Conservation (phyloP, 2,888 invertebrate species). For the Copidosoma aretas region DNA sequence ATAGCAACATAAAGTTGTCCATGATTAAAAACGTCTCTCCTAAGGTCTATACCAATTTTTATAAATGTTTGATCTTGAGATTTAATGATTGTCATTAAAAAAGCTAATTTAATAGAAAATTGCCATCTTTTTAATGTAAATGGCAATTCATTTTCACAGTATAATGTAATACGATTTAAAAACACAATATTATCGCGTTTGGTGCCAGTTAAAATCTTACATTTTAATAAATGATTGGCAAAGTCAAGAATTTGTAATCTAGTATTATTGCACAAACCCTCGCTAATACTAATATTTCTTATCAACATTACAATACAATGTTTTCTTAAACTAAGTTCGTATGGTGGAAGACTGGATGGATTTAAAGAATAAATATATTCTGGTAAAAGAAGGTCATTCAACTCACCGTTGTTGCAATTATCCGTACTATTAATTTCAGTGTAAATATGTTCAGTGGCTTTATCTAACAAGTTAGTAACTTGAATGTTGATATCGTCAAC, state of each 20-base stretch:
- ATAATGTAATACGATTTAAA: conserved; percentile 31
- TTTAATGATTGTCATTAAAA: conserved; percentile 26
- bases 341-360: conserved; percentile 21
- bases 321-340: conserved; percentile 28
- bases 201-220: conserved; percentile 33
- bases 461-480: no score
- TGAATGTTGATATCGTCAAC: no score
- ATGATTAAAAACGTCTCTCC: conserved; percentile 23
- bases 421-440: conserved; percentile 17
- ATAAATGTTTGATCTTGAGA: conserved; percentile 35
- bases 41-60: conserved; percentile 27
- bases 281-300: conserved; percentile 25
- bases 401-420: conserved; percentile 17
- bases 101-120: conserved; percentile 13
- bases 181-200: conserved; percentile 27
- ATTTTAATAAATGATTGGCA: conserved; percentile 20
- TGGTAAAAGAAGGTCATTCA: conserved; percentile 18
- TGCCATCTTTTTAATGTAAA: conserved; percentile 8
- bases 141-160: conserved; percentile 21
- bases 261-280: conserved; percentile 35
- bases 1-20: conserved; percentile 42
- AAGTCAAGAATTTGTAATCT: conserved; percentile 27
- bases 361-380: conserved; percentile 28
- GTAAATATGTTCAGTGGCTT: no score
- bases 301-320: conserved; percentile 31